Base-by-base conservation (phyloP, 92 coral and sea anemone genomes). In the Zoanthus gigantus region DNA sequence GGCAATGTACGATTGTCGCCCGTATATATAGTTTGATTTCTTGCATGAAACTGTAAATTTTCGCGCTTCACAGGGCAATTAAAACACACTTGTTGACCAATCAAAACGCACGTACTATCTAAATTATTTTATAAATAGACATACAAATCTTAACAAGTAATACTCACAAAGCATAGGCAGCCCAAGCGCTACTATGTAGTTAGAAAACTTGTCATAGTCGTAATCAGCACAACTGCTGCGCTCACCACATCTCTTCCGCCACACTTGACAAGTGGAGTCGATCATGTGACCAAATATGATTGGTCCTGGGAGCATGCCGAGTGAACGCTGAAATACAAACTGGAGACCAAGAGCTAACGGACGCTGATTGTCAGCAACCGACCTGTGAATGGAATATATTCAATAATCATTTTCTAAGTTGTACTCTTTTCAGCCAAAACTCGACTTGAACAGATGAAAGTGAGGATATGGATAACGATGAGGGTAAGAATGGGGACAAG, bases 201-300 rank as follows among this genome's bases (percentile, higher is more conserved):
- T 1, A 18, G 84, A 79, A 79, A 79, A 31, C 34, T 17, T 57
- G 57, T 60, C n/a, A 34, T 79, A 79, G 53, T 79, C 56, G 28
- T 79, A 58, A 29, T 79, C 84, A 23, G 84, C 84, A 60, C 84
- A 79, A 16, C 72, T 79, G 32, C 84, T 61, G 16, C 37, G 72
- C 5, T 79, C 32, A 3, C 84, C 72, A 42, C 84, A 79, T 28
- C 61, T 58, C 34, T 16, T 60, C 31, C 72, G 66, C 84, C 84
- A 79, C 72, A 79, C 84, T 45, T 79, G 84, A 17, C 84, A 79
- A 32, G 84, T 79, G 56, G 84, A 79, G 72, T 79, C 84, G 30
- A 58, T 37, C 71, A 79, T 6, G 15, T 79, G 84, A 13, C 84
- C 84, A 60, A 79, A 79, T 58, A 79, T 18, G 32, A 79, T 79